These are phyloP conservation scores for Listronotus bonariensis DNA, from an alignment of 1,140 invertebrate genomes.

Conservation along the genomic window DNA sequence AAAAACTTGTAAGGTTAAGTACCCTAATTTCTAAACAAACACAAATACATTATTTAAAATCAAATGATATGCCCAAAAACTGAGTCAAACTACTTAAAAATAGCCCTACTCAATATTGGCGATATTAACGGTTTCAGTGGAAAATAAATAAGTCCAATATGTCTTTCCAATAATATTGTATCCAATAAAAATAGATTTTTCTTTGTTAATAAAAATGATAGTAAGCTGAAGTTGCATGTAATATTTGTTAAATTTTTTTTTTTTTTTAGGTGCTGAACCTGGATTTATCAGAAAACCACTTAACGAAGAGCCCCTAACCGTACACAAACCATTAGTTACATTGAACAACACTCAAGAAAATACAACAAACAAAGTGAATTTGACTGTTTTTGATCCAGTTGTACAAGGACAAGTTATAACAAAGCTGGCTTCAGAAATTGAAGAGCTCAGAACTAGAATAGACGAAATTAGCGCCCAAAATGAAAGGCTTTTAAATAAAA, in stretches of 20 bases:
- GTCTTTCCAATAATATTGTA: too few species aligned
- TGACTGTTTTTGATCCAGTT: slow-evolving; percentile 37
- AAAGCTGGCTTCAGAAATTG: slow-evolving; percentile 50
- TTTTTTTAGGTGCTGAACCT: slow-evolving; percentile 1
- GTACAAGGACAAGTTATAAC: slow-evolving; percentile 48
- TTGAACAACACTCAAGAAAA: slow-evolving; percentile 8
- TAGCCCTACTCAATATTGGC: too few species aligned
- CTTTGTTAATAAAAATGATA: too few species aligned
- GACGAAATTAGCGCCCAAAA: slow-evolving; percentile 49
- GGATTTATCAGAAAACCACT: slow-evolving; percentile 13
- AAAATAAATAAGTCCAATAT: too few species aligned
- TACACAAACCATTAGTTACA: background rate
- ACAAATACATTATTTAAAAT: too few species aligned
- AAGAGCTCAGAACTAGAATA: slow-evolving; percentile 47
- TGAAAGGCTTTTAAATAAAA: slow-evolving; percentile 45
- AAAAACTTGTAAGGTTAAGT: too few species aligned
- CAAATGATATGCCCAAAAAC: too few species aligned
- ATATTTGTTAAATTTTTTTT: slow-evolving; percentile 1
- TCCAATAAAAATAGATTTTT: too few species aligned
- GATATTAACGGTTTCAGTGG: too few species aligned
- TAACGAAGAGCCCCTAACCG: slow-evolving; percentile 21
- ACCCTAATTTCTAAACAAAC: too few species aligned
- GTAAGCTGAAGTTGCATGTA: too few species aligned
- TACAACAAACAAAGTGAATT: slow-evolving; percentile 8
- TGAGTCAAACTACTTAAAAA: too few species aligned